Conservation (phyloP, 2,113 vertebrate species). For the Equus przewalskii region DNA sequence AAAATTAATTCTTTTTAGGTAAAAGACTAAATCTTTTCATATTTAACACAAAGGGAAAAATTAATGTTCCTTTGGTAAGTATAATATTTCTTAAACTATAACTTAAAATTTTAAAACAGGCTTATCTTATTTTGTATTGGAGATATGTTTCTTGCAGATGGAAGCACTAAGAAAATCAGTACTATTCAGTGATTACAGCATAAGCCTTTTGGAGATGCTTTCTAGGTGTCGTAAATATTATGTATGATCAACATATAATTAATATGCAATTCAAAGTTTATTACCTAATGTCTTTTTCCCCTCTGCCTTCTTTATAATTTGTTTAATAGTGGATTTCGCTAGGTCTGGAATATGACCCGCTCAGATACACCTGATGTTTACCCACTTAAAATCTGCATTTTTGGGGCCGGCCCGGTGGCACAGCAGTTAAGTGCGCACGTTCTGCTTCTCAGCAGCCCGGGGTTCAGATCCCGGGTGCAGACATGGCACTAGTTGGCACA, state of each 20-base stretch:
- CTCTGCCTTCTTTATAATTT: conserved; percentile 9
- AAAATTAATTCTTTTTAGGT: conserved; percentile 30
- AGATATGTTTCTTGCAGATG: background rate
- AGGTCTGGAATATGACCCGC: background rate
- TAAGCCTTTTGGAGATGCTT: background rate
- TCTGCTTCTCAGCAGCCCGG: too few relatives aligned
- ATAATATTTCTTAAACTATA: conserved; percentile 12
- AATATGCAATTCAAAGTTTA: background rate
- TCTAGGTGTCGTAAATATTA: background rate
- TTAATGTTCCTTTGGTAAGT: background rate
- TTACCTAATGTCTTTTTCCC: background rate
- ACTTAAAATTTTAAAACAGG: background rate
- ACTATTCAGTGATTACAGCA: background rate
- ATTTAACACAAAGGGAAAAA: conserved; percentile 17
- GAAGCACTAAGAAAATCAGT: background rate
- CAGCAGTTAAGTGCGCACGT: too few relatives aligned
- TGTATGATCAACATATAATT: background rate
- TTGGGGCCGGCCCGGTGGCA: background rate
- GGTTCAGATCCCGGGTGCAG: too few relatives aligned
- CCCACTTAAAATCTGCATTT: background rate
- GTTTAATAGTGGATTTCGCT: background rate
- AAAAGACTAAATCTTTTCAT: conserved; percentile 5
- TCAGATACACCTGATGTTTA: background rate
- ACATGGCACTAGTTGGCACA: too few relatives aligned
- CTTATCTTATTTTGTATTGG: background rate